phyloP scores from a whole-genome alignment of 2,797 vertebrate species.

The Tympanoctomys barrerae region DNA sequence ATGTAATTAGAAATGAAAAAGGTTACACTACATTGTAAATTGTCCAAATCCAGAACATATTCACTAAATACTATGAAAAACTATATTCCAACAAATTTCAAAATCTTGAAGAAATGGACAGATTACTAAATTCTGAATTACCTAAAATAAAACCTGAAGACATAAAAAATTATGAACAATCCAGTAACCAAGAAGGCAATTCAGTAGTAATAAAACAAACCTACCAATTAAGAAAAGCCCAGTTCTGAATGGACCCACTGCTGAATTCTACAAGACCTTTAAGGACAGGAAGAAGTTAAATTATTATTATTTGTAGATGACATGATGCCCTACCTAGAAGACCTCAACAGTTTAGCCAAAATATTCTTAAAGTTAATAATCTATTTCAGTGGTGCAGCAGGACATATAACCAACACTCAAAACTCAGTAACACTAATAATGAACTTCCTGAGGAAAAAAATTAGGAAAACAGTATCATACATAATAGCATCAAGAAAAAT shows the following conservation, averaged over 20 bases:
- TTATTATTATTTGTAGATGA: background rate
- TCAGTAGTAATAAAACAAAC: background rate
- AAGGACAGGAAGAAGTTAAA: background rate
- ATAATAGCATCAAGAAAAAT: background rate
- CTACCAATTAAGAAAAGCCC: background rate
- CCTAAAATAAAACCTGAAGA: background rate
- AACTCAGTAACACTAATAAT: background rate
- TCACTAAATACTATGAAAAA: no score
- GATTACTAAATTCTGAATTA: background rate
- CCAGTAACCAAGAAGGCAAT: background rate
- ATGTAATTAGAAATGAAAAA: background rate
- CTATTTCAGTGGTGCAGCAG: background rate
- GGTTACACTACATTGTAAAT: background rate
- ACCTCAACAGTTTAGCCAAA: background rate
- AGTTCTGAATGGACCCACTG: background rate
- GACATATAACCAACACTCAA: background rate
- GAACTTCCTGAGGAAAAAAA: background rate
- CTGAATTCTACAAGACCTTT: background rate
- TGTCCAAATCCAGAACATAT: no score
- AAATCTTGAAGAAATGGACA: background rate
- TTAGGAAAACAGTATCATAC: background rate
- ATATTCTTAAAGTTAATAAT: background rate
- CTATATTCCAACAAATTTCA: background rate
- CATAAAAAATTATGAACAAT: background rate
- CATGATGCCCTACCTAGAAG: background rate